These are phyloP conservation scores for Euwallacea similis DNA, from an alignment of 1,140 invertebrate species.

Conservation along the genomic window DNA sequence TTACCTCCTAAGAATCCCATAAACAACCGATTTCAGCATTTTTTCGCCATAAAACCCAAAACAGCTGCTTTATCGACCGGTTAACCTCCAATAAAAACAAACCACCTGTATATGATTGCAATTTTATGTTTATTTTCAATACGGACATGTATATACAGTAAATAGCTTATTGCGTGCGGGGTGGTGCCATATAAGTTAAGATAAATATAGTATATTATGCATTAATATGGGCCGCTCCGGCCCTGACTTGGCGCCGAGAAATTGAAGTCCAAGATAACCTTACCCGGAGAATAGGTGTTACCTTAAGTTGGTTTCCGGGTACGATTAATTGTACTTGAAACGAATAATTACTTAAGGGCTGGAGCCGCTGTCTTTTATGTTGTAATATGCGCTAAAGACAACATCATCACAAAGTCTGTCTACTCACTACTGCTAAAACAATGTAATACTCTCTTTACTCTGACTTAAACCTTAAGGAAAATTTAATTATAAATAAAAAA, in stretches of 20 bases:
- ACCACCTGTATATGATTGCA: slow-evolving; percentile 14
- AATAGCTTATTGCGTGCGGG: slow-evolving; percentile 12
- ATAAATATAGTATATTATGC: not conserved
- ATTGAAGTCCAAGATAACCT: no score
- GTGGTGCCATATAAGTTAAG: slow-evolving; percentile 18
- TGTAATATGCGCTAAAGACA: slow-evolving; percentile 19
- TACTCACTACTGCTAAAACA: slow-evolving; percentile 19
- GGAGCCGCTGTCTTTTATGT: slow-evolving; percentile 22
- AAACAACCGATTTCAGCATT: no score
- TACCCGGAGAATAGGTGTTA: no score
- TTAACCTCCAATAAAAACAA: not conserved
- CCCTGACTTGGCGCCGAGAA: not conserved
- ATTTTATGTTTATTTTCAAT: slow-evolving; percentile 10
- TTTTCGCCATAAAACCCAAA: no score
- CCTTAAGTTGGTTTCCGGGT: not conserved
- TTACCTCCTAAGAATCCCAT: no score
- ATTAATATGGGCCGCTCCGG: not conserved
- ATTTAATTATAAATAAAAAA: slow-evolving; percentile 31
- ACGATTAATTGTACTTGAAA: not conserved
- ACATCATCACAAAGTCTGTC: slow-evolving; percentile 32
- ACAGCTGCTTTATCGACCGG: no score
- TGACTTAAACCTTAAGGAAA: slow-evolving; percentile 12
- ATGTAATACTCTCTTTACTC: slow-evolving; percentile 24
- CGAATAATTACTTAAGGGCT: not conserved
- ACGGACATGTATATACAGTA: no score